Conservation (phyloP, 2,888 invertebrate species). For the Morpho deidamia region DNA sequence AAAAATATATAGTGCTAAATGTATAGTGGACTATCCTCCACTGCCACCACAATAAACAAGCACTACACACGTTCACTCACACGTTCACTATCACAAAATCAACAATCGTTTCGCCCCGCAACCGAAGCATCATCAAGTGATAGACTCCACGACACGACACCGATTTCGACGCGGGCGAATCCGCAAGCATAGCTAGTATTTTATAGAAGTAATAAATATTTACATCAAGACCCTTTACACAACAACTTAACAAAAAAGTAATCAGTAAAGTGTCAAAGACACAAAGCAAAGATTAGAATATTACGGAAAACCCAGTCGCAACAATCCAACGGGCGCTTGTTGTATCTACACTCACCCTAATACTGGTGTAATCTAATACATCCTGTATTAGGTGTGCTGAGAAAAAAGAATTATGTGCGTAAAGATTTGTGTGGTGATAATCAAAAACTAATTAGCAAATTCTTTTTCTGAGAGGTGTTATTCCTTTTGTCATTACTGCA, state of each 20-base stretch:
- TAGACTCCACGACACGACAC: too few species aligned
- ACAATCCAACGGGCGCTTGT: constrained; percentile 37
- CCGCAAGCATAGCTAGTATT: background rate
- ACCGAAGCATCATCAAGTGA: too few species aligned
- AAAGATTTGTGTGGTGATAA: background rate
- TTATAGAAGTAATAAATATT: background rate
- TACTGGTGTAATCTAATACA: constrained; percentile 22
- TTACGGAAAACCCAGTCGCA: too few species aligned
- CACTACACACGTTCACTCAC: too few species aligned
- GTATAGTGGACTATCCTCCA: too few species aligned
- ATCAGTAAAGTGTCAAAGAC: background rate
- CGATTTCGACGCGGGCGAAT: too few species aligned
- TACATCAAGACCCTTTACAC: background rate
- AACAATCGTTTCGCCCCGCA: too few species aligned
- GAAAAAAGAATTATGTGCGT: constrained; percentile 1
- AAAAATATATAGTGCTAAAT: too few species aligned
- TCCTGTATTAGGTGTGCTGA: constrained; percentile 2
- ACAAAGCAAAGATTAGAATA: too few species aligned
- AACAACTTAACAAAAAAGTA: background rate
- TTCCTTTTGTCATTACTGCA: background rate
- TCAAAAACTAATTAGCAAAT: background rate
- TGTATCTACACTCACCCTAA: constrained; percentile 40
- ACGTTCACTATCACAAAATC: too few species aligned
- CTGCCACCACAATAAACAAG: too few species aligned
- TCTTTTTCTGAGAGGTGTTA: background rate